Conservation (phyloP, 2,113 vertebrate genomes). For the Saimiri boliviensis region DNA sequence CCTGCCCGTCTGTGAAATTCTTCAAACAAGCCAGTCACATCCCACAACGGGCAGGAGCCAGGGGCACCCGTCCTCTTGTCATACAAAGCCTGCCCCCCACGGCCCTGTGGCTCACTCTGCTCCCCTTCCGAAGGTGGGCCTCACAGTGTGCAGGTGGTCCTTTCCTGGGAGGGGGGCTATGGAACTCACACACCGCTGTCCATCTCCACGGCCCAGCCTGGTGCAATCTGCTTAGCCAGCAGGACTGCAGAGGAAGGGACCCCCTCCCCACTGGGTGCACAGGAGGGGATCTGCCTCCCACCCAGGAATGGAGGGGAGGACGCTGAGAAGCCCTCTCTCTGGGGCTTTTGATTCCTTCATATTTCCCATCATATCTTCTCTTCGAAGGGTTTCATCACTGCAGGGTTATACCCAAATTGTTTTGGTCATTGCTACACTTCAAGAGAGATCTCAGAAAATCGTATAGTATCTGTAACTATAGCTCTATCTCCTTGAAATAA, state of each 20-base stretch:
- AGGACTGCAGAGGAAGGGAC: background rate
- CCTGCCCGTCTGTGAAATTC: background rate
- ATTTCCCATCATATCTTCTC: rapidly evolving
- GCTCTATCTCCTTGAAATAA: background rate
- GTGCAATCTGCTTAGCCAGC: too few species aligned
- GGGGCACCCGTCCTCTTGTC: background rate
- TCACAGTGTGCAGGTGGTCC: too few species aligned
- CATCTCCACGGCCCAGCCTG: too few species aligned
- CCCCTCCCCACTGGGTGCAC: rapidly evolving
- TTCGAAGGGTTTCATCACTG: too few species aligned
- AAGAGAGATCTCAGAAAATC: background rate
- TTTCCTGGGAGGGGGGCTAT: too few species aligned
- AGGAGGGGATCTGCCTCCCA: too few species aligned
- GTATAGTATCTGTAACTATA: background rate
- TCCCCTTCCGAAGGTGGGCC: background rate
- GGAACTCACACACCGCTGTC: too few species aligned
- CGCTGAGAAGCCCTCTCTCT: background rate
- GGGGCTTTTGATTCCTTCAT: too few species aligned
- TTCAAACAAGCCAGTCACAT: background rate
- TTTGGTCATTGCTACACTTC: background rate
- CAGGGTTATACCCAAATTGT: background rate
- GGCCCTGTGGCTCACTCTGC: background rate
- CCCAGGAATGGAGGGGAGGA: too few species aligned
- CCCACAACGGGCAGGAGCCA: too few species aligned
- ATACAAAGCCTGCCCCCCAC: background rate